Evolutionary conservation across 1,140 invertebrate species (phyloP).

Genomic region (Leptonema lineaticorne): DNA sequence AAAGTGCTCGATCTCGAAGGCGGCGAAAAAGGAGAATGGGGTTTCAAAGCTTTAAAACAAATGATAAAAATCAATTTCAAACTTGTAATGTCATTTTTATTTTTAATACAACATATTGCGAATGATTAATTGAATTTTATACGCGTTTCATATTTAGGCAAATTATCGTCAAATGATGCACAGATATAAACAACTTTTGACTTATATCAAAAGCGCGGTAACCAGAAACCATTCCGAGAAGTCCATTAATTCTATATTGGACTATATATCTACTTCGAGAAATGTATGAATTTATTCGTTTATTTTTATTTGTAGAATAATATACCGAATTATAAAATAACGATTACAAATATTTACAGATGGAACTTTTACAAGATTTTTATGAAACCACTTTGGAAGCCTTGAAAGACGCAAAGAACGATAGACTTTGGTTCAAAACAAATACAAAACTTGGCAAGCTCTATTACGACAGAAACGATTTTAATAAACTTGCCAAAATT

Average conservation of each 20-base stretch:
- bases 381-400: slow-evolving; percentile 99
- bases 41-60: slow-evolving; percentile 99
- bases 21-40: slow-evolving; percentile 99
- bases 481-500: slow-evolving; percentile 92
- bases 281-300: slow-evolving; percentile 68
- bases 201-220: slow-evolving; percentile 98
- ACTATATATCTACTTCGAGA: slow-evolving; percentile 99
- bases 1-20: slow-evolving; percentile 95
- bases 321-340: background rate
- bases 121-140: too few relatives aligned
- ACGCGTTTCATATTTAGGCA: slow-evolving; percentile 61
- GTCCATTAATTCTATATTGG: slow-evolving; percentile 98
- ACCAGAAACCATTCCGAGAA: slow-evolving; percentile 99
- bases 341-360: slow-evolving; percentile 60
- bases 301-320: background rate
- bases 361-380: slow-evolving; percentile 98
- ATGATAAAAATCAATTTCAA: slow-evolving; percentile 99
- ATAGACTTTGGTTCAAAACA: slow-evolving; percentile 99
- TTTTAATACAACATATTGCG: background rate
- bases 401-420: slow-evolving; percentile 98
- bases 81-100: slow-evolving; percentile 65
- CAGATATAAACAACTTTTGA: slow-evolving; percentile 93
- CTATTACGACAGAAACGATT: slow-evolving; percentile 96
- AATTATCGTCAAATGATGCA: slow-evolving; percentile 98
- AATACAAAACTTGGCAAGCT: slow-evolving; percentile 99